Evolutionary conservation across 2,797 vertebrate genomes (phyloP), one percentile per base, ranked within the genome.

Genomic region (Chaetodon trifasciatus): DNA sequence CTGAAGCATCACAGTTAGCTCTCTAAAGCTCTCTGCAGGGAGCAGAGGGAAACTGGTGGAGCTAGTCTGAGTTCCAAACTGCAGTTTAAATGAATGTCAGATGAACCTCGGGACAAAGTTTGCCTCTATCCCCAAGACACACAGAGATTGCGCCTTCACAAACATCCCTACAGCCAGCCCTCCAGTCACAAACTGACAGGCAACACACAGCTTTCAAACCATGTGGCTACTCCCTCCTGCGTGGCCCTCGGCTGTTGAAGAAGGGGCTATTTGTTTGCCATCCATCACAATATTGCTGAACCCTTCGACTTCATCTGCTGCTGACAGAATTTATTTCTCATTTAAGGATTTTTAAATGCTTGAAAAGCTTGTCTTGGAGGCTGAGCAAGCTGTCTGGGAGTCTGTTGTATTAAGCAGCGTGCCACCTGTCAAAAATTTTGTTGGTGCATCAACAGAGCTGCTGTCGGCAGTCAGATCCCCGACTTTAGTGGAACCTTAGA

Each of bases 391-490:
- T 86, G 63, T 69, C 61, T 63, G 53, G 12, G 12, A 55, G 60
- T 72, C 65, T 75, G 84, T 46, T 52, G 79, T n/a, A 35, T 44
- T 44, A 71, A 9, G 61, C 40, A 44, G 61, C 8, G 0, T 46
- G 66, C 65, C 74, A 82, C 84, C 83, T 88, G 80, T 84, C 86
- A 79, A 24, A 12, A 58, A 76, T 75, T 85, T 67, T 47, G 62
- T 71, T 55, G 72, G 42, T 71, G 28, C 70, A 78, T 85, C 70
- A 76, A 74, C 56, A 68, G 50, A 76, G 73, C 62, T 80, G 82
- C 64, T 7, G 11, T 46, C 63, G 5, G 72, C 73, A 42, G 64
- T 62, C 53, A 47, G 35, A 65, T 65, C 24, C n/a, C n/a, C 16
- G 49, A 61, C 62, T 83, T 66, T 50, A n/a, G 42, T 35, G 17